Evolutionary conservation across 1,140 invertebrate genomes (phyloP).

Genomic region (Conus ventricosus): DNA sequence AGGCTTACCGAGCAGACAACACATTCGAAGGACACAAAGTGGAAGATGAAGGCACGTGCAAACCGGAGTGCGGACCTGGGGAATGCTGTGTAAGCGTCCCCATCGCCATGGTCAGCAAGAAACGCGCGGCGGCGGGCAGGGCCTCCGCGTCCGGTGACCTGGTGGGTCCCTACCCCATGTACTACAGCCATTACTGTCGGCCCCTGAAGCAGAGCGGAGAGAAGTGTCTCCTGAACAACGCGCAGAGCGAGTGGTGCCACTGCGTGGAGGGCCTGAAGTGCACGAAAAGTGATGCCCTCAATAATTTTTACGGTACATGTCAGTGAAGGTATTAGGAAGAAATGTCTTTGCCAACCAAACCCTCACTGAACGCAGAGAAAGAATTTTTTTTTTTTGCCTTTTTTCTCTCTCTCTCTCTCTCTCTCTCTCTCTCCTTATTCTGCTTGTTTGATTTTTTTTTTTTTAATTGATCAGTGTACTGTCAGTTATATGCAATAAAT

Average conservation of each 20-base stretch:
- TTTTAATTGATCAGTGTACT: too few species aligned
- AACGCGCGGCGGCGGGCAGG: neutral
- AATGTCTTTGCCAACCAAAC: neutral
- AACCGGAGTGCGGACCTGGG: neutral
- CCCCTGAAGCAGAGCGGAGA: slow-evolving; percentile 1
- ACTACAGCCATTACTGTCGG: neutral
- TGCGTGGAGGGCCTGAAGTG: neutral
- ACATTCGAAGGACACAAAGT: neutral
- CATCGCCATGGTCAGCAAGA: neutral
- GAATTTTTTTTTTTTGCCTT: too few species aligned
- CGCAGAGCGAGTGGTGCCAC: neutral
- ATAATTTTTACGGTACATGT: slow-evolving; percentile 5
- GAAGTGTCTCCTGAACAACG: slow-evolving; percentile 10
- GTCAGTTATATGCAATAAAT: too few species aligned
- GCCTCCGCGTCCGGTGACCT: neutral
- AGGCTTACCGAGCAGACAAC: neutral
- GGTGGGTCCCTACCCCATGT: neutral
- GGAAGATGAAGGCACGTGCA: slow-evolving; percentile 1
- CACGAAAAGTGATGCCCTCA: slow-evolving; percentile 4
- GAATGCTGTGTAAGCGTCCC: slow-evolving; percentile 3
- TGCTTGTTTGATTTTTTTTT: too few species aligned
- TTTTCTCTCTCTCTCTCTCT: too few species aligned
- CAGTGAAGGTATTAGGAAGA: neutral
- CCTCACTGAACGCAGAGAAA: too few species aligned
- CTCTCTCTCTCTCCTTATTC: too few species aligned